A percentile compares a stretch with the other conserved stretches of the same genome.
Conservation (phyloP, 2,888 invertebrate species). For the Tachina grossa region DNA sequence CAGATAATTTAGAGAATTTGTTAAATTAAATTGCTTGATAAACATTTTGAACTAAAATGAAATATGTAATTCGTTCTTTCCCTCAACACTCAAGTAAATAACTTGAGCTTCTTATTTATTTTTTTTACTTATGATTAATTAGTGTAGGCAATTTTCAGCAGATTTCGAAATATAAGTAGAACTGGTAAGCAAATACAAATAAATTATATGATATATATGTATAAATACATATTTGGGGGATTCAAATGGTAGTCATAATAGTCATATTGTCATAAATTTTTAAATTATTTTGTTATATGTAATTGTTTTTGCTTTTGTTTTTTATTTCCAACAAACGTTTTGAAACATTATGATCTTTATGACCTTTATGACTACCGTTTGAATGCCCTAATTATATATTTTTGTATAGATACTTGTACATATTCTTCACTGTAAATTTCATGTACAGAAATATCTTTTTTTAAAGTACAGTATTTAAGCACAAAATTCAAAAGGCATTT, state of each 20-base stretch:
- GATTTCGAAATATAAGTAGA: neutral
- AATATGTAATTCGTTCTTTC: neutral
- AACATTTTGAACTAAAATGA: neutral
- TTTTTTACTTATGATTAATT: neutral
- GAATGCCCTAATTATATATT: neutral
- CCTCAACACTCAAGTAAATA: no score
- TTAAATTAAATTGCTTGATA: neutral
- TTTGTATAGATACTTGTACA: neutral
- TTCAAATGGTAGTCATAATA: no score
- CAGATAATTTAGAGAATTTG: neutral
- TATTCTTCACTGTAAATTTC: constrained; percentile 18
- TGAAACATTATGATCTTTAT: no score
- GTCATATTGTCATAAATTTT: no score
- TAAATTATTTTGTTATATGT: no score
- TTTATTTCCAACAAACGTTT: no score
- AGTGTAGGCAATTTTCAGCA: constrained; percentile 23
- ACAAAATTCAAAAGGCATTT: constrained; percentile 14
- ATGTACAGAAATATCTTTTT: constrained; percentile 11
- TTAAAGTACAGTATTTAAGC: constrained; percentile 7
- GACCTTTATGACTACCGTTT: no score
- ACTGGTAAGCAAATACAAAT: neutral
- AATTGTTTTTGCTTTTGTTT: no score
- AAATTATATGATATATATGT: neutral
- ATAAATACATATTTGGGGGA: neutral
- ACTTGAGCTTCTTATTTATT: neutral